A percentile compares a stretch with the other conserved stretches of the same genome.
Conservation (phyloP, 2,113 vertebrate genomes). For the Shinisaurus crocodilurus region DNA sequence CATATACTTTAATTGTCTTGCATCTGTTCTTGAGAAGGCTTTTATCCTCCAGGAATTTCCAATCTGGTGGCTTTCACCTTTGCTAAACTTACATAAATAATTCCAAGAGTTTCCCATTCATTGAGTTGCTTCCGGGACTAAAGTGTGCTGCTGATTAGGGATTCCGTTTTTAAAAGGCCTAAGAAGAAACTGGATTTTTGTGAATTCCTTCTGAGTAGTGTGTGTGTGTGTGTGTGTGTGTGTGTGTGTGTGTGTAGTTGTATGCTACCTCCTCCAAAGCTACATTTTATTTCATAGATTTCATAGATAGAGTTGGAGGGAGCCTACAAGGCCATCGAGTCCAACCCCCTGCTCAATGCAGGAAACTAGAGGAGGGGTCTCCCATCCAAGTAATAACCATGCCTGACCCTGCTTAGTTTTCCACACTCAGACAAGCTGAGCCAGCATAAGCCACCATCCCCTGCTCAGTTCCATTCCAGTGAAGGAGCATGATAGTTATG, state of each 20-base stretch:
- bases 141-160: conserved; percentile 24
- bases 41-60: conserved; percentile 41
- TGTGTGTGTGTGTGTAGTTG: background rate
- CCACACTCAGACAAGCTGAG: no score
- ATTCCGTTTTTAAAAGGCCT: conserved; percentile 38
- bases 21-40: conserved; percentile 47
- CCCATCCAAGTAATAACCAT: no score
- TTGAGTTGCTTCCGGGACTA: background rate
- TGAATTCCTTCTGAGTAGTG: conserved; percentile 36
- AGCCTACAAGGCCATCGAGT: no score
- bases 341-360: no score
- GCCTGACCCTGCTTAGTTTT: no score
- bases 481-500: background rate
- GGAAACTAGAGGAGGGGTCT: no score
- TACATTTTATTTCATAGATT: background rate
- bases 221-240: background rate
- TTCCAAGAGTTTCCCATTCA: conserved; percentile 11
- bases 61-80: conserved; percentile 56
- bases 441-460: no score
- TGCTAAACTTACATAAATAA: conserved; percentile 62
- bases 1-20: conserved; percentile 48
- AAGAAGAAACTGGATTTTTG: conserved; percentile 46
- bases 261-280: no score
- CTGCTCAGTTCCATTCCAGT: background rate
- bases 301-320: no score